phyloP scores from a whole-genome alignment of 2,888 invertebrate genomes.

The Chalcis sispes region DNA sequence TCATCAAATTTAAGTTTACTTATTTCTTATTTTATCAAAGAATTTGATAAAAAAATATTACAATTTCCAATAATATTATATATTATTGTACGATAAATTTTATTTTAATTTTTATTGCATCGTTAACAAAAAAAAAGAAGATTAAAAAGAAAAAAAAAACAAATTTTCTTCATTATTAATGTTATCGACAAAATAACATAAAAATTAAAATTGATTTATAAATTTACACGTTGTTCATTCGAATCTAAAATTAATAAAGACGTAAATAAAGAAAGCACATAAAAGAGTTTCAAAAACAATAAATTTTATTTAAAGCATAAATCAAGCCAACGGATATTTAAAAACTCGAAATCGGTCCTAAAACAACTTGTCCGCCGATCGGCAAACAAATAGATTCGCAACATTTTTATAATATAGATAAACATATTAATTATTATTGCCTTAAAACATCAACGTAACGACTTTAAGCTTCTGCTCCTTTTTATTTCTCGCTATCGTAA shows the following conservation, averaged over 20 bases:
- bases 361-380: conserved; percentile 22
- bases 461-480: neutral
- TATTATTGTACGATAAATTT: no score
- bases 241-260: neutral
- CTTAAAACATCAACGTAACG: neutral
- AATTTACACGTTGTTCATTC: neutral
- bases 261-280: neutral
- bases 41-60: no score
- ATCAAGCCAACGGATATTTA: neutral
- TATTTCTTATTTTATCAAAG: no score
- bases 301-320: neutral
- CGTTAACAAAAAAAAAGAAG: no score
- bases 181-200: no score
- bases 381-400: conserved; percentile 31
- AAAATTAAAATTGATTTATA: neutral
- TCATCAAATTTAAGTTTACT: no score
- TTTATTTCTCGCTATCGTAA: conserved; percentile 3
- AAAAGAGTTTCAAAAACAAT: neutral
- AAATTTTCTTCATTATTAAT: no score
- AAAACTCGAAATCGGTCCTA: conserved; percentile 10
- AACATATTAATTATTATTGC: neutral
- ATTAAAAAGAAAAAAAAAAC: no score
- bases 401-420: conserved; percentile 13
- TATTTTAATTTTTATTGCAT: no score
- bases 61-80: no score